Conservation (phyloP, 2,797 vertebrate species). For the Oryzias sinensis region DNA sequence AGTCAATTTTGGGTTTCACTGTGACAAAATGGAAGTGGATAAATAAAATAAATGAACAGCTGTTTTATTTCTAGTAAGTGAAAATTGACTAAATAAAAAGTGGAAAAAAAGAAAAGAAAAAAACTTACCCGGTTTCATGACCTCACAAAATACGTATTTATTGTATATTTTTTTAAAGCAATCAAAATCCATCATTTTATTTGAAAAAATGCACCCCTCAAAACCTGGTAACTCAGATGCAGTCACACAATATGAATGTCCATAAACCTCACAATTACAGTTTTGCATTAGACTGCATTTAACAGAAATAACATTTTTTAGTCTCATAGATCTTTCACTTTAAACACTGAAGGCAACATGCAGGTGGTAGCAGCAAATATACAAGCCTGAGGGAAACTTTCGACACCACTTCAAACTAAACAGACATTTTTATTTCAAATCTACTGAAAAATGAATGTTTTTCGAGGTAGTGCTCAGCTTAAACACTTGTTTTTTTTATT, state of each 20-base stretch:
- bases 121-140: too few species aligned
- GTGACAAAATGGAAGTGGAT: neutral
- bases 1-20: too few species aligned
- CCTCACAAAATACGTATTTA: constrained; percentile 43
- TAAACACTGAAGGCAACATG: constrained; percentile 71
- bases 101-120: neutral
- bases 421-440: constrained; percentile 10
- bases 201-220: constrained; percentile 50
- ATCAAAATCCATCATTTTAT: constrained; percentile 41
- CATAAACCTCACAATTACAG: constrained; percentile 38
- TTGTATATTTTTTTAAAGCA: constrained; percentile 50
- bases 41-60: neutral
- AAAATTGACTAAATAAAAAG: constrained; percentile 1
- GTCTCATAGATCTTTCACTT: constrained; percentile 28
- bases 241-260: constrained; percentile 40
- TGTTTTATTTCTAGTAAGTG: neutral
- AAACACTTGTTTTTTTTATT: neutral
- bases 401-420: constrained; percentile 28
- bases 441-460: constrained; percentile 5
- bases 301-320: constrained; percentile 23
- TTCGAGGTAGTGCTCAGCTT: constrained; percentile 47
- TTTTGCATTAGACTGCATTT: constrained; percentile 36
- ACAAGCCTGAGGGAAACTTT: constrained; percentile 32
- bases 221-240: constrained; percentile 25
- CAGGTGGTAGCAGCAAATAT: constrained; percentile 70